Evolutionary conservation across 2,113 vertebrate species (phyloP).

Genomic region (Cervus canadensis): DNA sequence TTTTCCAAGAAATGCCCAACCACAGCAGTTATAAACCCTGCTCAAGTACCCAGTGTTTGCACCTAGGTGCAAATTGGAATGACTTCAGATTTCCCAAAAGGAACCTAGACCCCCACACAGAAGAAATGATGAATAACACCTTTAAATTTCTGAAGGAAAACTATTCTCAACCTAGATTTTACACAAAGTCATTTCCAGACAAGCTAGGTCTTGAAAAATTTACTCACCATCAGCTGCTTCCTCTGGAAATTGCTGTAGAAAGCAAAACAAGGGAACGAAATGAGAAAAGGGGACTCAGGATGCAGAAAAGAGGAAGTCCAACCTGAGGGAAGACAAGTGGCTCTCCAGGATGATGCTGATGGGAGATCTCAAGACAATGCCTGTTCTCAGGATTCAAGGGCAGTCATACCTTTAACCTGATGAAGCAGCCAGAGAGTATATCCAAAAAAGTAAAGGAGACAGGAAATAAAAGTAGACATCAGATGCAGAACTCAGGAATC

Average conservation of each 20-base stretch:
- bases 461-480: background rate
- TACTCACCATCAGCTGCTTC: too few species aligned
- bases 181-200: background rate
- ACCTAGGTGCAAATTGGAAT: background rate
- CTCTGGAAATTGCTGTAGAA: background rate
- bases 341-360: background rate
- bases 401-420: background rate
- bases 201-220: background rate
- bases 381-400: background rate
- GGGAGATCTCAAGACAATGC: background rate
- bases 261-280: background rate
- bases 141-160: background rate
- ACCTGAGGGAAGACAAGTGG: background rate
- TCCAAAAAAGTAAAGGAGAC: background rate
- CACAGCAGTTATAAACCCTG: too few species aligned
- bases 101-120: background rate
- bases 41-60: accelerated
- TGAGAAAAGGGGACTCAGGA: accelerated
- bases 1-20: background rate
- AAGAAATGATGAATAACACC: background rate
- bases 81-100: background rate
- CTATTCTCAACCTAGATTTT: background rate
- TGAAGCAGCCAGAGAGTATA: background rate
- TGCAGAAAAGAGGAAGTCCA: background rate
- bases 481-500: background rate